Evolutionary conservation across 2,113 vertebrate species (phyloP).

Genomic region (Falcunculus frontatus): DNA sequence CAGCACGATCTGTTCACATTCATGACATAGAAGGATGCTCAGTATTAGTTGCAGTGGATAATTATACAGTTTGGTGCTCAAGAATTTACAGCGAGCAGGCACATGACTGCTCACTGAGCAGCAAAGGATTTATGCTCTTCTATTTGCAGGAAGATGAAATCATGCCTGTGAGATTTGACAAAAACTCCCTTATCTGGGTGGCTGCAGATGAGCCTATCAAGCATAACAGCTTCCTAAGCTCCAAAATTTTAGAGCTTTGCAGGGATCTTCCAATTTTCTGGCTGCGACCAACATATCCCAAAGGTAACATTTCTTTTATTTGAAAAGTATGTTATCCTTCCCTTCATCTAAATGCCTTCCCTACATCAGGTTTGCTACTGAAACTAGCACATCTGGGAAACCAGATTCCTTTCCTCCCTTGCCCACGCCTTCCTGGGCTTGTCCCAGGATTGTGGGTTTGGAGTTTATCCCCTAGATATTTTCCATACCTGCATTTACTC

Average conservation of each 20-base stretch:
- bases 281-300: conserved; percentile 83
- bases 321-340: not conserved
- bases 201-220: conserved; percentile 84
- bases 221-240: conserved; percentile 85
- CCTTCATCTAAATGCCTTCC: not conserved
- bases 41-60: not conserved
- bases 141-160: conserved; percentile 84
- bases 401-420: not conserved
- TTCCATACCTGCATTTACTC: not conserved
- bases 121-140: conserved; percentile 42
- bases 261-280: conserved; percentile 87
- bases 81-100: not conserved
- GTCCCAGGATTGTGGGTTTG: not conserved
- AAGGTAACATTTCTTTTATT: conserved; percentile 76
- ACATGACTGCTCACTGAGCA: conserved; percentile 11
- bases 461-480: not conserved
- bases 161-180: conserved; percentile 89
- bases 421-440: not conserved
- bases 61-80: conserved; percentile 12
- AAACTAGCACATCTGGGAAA: not conserved
- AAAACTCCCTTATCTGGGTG: conserved; percentile 88
- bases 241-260: conserved; percentile 87
- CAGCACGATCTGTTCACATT: not conserved
- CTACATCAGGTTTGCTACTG: not conserved
- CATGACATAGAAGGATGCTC: not conserved